phyloP scores from a whole-genome alignment of 2,113 vertebrate species.

The Ciconia maguari region DNA sequence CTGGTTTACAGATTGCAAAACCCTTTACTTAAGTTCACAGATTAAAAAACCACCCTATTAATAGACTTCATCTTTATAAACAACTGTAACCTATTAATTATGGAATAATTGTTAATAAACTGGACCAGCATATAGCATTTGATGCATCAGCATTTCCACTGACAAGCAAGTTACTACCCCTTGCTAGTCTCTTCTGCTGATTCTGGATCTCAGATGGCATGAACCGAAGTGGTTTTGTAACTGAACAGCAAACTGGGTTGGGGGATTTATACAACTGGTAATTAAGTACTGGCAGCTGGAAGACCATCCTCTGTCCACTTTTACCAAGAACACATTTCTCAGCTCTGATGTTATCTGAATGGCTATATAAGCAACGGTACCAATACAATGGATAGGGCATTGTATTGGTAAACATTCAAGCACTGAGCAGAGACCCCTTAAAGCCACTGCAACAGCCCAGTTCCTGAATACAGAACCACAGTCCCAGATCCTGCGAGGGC shows the following conservation, averaged over 20 bases:
- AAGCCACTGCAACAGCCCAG: not conserved
- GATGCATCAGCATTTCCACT: not conserved
- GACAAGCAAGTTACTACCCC: not conserved
- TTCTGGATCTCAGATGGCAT: not conserved
- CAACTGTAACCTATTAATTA: not conserved
- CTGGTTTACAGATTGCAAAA: not conserved
- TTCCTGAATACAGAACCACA: not conserved
- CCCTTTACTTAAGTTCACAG: not conserved
- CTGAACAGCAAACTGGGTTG: not conserved
- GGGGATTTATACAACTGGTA: not conserved
- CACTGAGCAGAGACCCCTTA: not conserved
- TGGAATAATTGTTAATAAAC: not conserved
- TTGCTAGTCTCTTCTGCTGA: not conserved
- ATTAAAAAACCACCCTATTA: not conserved
- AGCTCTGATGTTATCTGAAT: not conserved
- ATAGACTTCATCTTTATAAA: not conserved
- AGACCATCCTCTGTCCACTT: not conserved
- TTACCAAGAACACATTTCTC: not conserved
- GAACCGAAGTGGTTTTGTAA: not conserved
- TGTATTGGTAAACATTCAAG: not conserved
- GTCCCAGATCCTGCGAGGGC: not conserved
- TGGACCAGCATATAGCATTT: not conserved
- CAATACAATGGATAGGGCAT: not conserved
- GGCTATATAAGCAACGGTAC: fast-evolving
- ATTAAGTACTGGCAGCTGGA: not conserved